Evolutionary conservation across 2,797 vertebrate genomes (phyloP).

Genomic region (Sitta carolinensis): DNA sequence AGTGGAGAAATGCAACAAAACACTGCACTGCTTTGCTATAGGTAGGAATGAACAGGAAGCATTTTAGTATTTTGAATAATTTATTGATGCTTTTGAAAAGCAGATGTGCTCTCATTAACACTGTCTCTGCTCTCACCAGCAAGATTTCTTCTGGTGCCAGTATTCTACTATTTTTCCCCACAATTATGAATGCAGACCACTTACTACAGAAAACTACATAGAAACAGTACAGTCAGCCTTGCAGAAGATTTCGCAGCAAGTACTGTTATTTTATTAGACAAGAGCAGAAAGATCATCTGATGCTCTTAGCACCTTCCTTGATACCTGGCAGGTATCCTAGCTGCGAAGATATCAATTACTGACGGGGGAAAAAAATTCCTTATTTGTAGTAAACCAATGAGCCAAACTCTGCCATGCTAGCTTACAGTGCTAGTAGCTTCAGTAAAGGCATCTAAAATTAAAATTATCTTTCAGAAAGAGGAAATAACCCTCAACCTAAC

Average conservation of each 20-base stretch:
- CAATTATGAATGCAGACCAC: background rate
- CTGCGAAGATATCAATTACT: background rate
- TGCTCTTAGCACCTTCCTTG: background rate
- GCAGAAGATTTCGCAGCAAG: background rate
- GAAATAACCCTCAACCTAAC: background rate
- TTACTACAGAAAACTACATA: background rate
- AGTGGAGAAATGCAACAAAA: background rate
- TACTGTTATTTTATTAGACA: background rate
- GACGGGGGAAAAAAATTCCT: no score
- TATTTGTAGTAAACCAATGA: background rate
- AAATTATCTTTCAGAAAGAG: background rate
- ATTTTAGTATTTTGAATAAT: conserved; percentile 55
- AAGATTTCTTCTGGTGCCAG: conserved; percentile 25
- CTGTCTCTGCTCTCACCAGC: background rate
- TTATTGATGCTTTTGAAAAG: conserved; percentile 47
- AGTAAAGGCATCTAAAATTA: background rate
- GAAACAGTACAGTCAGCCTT: background rate
- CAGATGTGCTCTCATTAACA: conserved; percentile 51
- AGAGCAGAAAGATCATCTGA: background rate
- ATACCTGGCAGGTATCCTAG: background rate
- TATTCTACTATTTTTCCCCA: background rate
- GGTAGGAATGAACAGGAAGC: conserved; percentile 27
- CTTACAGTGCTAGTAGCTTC: background rate
- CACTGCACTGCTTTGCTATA: background rate
- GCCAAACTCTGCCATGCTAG: background rate